Evolutionary conservation across 2,113 vertebrate species (phyloP), one percentile per base, ranked within the genome.

Genomic region (Pelecanoides urinatrix): DNA sequence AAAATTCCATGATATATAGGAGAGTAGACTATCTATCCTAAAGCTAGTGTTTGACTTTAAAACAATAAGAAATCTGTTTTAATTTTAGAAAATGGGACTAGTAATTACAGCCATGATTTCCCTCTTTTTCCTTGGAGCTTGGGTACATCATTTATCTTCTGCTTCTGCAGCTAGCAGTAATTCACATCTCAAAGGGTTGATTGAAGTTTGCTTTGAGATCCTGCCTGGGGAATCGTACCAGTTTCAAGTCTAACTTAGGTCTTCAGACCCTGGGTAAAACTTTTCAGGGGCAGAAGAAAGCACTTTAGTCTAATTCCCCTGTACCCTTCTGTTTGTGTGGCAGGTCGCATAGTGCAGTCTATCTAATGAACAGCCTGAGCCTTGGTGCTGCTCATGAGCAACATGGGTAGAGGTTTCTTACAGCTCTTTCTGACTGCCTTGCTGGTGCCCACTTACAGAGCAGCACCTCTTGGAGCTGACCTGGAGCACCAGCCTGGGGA

Each of bases 341-440:
- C n/a, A 38, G 22, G 6, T 40, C 1, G 3, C 34, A 55, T 13
- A 30, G 23, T 4, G 11, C 13, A 19, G 6, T 25, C 59, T 67
- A 2, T 25, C 59, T 67, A 1, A 10, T 3, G 18, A 52, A 14
- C 0, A 0, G 10, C 13, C 47, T 53, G 23, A 88, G 23, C 23
- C 21, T 52, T 4, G 3, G 26, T 34, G 34, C 30, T 0, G 0
- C 18, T 62, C 0, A 0, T 42, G 36, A 66, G 30, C 0, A 30
- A 18, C 13, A 6, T 5, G 18, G 11, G 16, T 6, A 53, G 21
- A 82, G 11, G 22, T 34, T 90, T 62, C 45, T 70, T 32, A 52
- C 58, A 76, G 27, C 30, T 50, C 34, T 27, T 47, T 92, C 30
- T 85, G 36, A 18, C 34, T 40, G 25, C n/a, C 18, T 55, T 0